phyloP scores from a whole-genome alignment of 2,113 vertebrate species.

The Pongo abelii region DNA sequence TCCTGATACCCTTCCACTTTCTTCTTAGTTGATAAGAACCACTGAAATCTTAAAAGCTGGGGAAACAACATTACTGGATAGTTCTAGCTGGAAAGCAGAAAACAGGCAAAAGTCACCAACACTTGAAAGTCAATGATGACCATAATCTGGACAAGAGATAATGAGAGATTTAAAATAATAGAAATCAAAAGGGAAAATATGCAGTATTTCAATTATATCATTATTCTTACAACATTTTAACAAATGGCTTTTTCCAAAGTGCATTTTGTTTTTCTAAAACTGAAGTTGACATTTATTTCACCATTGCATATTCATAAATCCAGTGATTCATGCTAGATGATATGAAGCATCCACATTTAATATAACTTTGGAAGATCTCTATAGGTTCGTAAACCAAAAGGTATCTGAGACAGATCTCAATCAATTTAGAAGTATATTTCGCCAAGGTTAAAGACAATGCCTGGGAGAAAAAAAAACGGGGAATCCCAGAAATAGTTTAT shows the following conservation, averaged over 20 bases:
- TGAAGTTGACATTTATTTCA: background rate
- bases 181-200: background rate
- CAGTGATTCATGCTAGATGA: background rate
- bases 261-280: background rate
- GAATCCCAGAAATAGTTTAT: too few species aligned
- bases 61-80: accelerated
- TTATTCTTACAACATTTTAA: background rate
- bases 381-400: too few species aligned
- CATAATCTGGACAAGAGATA: background rate
- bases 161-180: background rate
- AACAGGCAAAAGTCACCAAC: accelerated
- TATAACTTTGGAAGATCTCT: background rate
- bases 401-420: too few species aligned
- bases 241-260: background rate
- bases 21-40: accelerated
- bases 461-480: too few species aligned
- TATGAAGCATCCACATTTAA: background rate
- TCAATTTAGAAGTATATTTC: too few species aligned
- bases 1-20: too few species aligned
- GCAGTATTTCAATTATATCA: background rate
- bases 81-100: background rate
- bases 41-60: background rate
- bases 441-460: too few species aligned
- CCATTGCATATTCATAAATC: background rate
- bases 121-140: background rate